Evolutionary conservation across 2,113 vertebrate species (phyloP).

Genomic region (Cyphomyrus discorhynchus): DNA sequence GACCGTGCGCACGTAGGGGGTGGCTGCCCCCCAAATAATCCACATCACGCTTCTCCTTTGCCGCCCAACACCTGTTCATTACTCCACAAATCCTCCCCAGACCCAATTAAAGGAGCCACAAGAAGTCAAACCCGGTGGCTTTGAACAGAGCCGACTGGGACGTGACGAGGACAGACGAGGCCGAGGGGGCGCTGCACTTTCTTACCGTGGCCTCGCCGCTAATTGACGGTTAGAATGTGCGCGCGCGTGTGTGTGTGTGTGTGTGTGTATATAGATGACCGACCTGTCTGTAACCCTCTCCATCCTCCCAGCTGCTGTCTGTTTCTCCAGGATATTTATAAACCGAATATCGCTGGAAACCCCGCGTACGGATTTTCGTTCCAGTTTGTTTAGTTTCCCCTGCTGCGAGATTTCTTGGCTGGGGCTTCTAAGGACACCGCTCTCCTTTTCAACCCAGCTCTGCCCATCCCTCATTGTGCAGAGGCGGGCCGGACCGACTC

Average conservation of each 20-base stretch:
- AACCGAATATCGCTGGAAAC: not conserved
- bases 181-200: not conserved
- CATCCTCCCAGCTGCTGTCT: not conserved
- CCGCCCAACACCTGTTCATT: conserved; percentile 44
- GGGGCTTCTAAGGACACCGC: not conserved
- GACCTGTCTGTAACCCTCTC: not conserved
- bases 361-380: not conserved
- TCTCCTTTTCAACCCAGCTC: not conserved
- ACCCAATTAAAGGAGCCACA: conserved; percentile 29
- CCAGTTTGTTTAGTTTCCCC: conserved; percentile 18
- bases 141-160: conserved; percentile 15
- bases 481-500: conserved; percentile 10
- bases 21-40: conserved; percentile 23
- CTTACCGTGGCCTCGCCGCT: not conserved
- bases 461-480: not conserved
- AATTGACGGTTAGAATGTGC: not conserved
- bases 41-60: conserved; percentile 28
- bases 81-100: conserved; percentile 37
- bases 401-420: conserved; percentile 10
- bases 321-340: not conserved
- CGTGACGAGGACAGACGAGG: not conserved
- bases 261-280: not conserved
- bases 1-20: conserved; percentile 14
- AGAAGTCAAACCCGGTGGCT: conserved; percentile 23
- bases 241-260: not conserved